Percentiles rank a stretch among this genome's conserved stretches.
phyloP scores from a whole-genome alignment of 2,888 invertebrate genomes.

The Microdon myrmicae region DNA sequence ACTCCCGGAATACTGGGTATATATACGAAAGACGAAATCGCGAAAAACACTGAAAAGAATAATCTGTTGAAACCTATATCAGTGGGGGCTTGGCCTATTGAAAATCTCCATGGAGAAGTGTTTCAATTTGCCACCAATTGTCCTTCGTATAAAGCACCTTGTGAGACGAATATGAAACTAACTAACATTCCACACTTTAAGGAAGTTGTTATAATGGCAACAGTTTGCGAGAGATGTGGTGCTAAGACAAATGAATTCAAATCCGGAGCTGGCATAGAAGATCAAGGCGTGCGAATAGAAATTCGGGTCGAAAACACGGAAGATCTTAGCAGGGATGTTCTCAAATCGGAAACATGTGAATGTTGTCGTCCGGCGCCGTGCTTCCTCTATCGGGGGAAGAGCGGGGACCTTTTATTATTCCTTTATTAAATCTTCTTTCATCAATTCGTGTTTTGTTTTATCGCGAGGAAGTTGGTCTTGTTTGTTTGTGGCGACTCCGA shows the following conservation, averaged over 20 bases:
- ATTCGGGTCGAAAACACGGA: conserved; percentile 75
- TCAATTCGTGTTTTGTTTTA: no score
- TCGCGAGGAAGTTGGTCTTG: no score
- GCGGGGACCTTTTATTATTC: no score
- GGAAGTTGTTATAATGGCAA: conserved; percentile 98
- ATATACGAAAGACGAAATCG: conserved; percentile 18
- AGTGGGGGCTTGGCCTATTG: conserved; percentile 72
- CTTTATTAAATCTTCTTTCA: no score
- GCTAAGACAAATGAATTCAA: conserved; percentile 95
- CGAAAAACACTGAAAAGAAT: conserved; percentile 40
- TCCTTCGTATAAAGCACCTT: conserved; percentile 82
- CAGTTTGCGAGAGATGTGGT: conserved; percentile 92
- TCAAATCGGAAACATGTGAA: conserved; percentile 90
- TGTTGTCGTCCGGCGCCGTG: no score
- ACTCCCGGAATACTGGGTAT: conserved; percentile 73
- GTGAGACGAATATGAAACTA: conserved; percentile 93
- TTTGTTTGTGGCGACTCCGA: no score
- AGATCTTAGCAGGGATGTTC: conserved; percentile 91
- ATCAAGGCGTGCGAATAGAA: conserved; percentile 80
- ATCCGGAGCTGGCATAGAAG: conserved; percentile 89
- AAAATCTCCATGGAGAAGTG: conserved; percentile 80
- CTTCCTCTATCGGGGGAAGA: no score
- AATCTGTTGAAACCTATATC: conserved; percentile 70
- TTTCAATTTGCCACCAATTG: conserved; percentile 88
- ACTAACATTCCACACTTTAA: conserved; percentile 97